Base-by-base conservation (phyloP, 1,140 invertebrate species). In the Orius insidiosus region DNA sequence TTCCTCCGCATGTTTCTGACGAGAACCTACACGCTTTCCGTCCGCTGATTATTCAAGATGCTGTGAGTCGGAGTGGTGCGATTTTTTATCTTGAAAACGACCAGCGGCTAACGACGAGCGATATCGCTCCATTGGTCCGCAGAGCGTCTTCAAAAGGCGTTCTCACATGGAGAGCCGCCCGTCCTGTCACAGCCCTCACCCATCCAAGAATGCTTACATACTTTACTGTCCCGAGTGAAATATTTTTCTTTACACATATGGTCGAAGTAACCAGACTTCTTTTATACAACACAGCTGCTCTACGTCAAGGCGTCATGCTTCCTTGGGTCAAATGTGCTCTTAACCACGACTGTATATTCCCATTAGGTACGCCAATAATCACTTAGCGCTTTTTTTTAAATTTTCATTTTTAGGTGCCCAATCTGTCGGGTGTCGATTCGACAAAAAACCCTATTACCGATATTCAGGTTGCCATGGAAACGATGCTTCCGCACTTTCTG, bases 141-240 rank as follows among this genome's bases (percentile, higher is more conserved):
- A 52, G 56, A 46, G 67, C 67, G 11, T 48, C 61, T 2, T 45
- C 34, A 14, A 35, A 66, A 39, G 85, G 84, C 31, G 69, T 90
- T 44, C 18, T 80, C 10, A 78, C 80, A 24, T 90, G 85, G 85
- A 75, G 79, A 50, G 75, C 79, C n/a, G 72, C 70, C 52, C 75
- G 80, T 48, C 81, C 87, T 1, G 87, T 88, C 30, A 87, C 86
- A 18, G 79, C 85, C 34, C 69, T 90, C n/a, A 93, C 88, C 2
- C 87, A 93, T 66, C 85, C 85, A 54, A 84, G 85, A 63, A 92
- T 92, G 86, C 90, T 90, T 60, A 74, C 80, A 56, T 90, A 85
- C 62, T 85, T 93, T 64, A 76, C 68, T 24, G 82, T 10, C 16
- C 15, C 18, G 9, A 16, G 44, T 24, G 2, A 43, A 46, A 10